A percentile compares a stretch with the other conserved stretches of the same genome.
Conservation (phyloP, 2,888 invertebrate genomes). For the Tetanocera ferruginea region DNA sequence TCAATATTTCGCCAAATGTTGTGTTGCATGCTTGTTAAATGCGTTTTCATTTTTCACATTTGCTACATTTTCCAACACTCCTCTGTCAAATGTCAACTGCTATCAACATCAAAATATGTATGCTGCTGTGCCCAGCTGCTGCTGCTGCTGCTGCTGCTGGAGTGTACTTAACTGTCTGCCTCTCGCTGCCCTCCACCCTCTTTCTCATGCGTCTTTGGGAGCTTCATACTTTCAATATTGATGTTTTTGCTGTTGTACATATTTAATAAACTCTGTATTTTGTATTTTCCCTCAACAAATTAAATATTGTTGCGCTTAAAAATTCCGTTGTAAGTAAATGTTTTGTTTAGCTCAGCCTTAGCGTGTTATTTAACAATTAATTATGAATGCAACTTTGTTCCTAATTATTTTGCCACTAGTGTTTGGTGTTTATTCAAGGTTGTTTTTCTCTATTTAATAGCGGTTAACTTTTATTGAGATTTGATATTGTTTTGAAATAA, state of each 20-base stretch:
- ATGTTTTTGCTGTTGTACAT: not conserved
- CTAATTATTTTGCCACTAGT: not conserved
- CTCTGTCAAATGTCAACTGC: not conserved
- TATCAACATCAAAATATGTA: not conserved
- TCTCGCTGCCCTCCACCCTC: too few relatives aligned
- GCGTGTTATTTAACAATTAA: too few relatives aligned
- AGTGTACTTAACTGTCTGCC: too few relatives aligned
- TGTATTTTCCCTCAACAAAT: not conserved
- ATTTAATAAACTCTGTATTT: too few relatives aligned
- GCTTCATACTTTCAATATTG: not conserved
- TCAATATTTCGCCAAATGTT: not conserved
- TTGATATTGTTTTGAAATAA: too few relatives aligned
- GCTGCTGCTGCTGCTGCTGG: too few relatives aligned
- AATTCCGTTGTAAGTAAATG: too few relatives aligned
- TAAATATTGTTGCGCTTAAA: too few relatives aligned
- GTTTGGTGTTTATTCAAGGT: not conserved
- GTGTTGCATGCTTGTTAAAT: not conserved
- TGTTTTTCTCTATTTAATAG: not conserved
- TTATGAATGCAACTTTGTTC: not conserved
- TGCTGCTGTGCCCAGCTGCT: too few relatives aligned
- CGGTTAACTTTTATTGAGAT: too few relatives aligned
- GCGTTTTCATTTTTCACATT: not conserved
- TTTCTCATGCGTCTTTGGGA: too few relatives aligned
- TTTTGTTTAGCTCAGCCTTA: too few relatives aligned
- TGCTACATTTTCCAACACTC: not conserved